These are phyloP conservation scores for Xenopus laevis DNA, from an alignment of 2,113 vertebrate genomes.

Conservation along the genomic window DNA sequence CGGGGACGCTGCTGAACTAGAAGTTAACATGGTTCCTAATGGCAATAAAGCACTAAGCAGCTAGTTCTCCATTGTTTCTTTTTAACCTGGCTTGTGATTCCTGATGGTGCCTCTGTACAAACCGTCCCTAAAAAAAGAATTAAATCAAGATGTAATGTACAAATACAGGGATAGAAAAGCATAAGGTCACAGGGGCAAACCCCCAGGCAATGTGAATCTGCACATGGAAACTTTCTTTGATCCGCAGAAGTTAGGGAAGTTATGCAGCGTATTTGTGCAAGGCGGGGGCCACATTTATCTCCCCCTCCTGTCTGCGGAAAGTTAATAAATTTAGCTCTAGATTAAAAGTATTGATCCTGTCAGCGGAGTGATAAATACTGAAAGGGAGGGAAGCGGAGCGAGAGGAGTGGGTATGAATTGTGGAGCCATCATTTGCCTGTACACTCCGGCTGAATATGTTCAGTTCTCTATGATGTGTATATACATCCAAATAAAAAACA, in stretches of 20 bases:
- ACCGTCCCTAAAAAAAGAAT: too few relatives aligned
- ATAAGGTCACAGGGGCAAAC: not conserved
- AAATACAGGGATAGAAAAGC: too few relatives aligned
- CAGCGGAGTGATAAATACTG: constrained; percentile 36
- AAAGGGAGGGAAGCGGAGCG: constrained; percentile 26
- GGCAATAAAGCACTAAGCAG: too few relatives aligned
- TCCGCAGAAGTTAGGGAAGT: constrained; percentile 24
- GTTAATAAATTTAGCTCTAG: constrained; percentile 46
- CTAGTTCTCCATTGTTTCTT: too few relatives aligned
- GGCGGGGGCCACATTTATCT: constrained; percentile 38
- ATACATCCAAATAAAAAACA: too few relatives aligned
- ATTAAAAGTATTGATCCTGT: constrained; percentile 45
- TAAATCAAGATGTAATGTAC: too few relatives aligned
- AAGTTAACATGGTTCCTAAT: too few relatives aligned
- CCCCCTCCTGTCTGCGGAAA: constrained; percentile 37
- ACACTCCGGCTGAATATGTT: too few relatives aligned
- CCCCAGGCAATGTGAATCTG: not conserved
- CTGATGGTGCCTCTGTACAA: too few relatives aligned
- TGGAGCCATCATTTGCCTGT: constrained; percentile 10
- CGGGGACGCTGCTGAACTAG: too few relatives aligned
- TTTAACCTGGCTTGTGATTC: too few relatives aligned
- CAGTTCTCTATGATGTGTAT: not conserved
- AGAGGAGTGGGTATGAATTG: constrained; percentile 11
- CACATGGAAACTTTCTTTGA: constrained; percentile 3
- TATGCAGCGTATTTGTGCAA: constrained; percentile 7